Base-by-base conservation (phyloP, 1,140 invertebrate genomes). In the Mylabris phalerata region DNA sequence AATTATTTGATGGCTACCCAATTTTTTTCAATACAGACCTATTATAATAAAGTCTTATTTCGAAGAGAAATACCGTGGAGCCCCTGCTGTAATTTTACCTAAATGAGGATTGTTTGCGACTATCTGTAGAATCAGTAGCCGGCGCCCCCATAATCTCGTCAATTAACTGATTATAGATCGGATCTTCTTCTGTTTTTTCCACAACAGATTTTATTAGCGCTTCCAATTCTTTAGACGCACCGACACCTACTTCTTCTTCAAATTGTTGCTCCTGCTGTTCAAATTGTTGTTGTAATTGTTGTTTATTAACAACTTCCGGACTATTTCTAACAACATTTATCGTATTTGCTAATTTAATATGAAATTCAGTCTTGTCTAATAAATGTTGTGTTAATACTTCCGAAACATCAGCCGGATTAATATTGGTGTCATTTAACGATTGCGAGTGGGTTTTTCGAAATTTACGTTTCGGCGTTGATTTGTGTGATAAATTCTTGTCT, bases 291-390 rank as follows among this genome's bases (percentile, higher is more conserved):
- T 32, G 32, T 32, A 5, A 7, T 32, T 32, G 4, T 32, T 32
- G 32, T 5, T 7, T 4, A 32, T 47, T 51, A 24, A 26, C 41
- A 6, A 50, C 19, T 43, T 60, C 57, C 9, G 65, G 57, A 1
- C 55, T 58, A 38, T 60, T 55, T 9, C 57, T 45, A 2, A 55
- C 57, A 7, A 50, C 59, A 48, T 70, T 70, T 9, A 70, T 70
- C 27, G 61, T 68, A 38, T 65, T 50, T 10, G 64, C 68, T 13
- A 70, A 48, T 55, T 70, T 70, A 39, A 65, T 56, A 54, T 64
- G 60, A 24, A 70, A 62, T 52, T 64, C 59, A 5, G 38, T 61
- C 43, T 65, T 63, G 45, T 67, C 60, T 32, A 68, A 45, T 6
- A 70, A 50, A 3, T 60, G 63, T 32, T 59, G 51, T 26, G 63